Base-by-base conservation (phyloP, 2,888 invertebrate genomes). In the Caenorhabditis sp. region DNA sequence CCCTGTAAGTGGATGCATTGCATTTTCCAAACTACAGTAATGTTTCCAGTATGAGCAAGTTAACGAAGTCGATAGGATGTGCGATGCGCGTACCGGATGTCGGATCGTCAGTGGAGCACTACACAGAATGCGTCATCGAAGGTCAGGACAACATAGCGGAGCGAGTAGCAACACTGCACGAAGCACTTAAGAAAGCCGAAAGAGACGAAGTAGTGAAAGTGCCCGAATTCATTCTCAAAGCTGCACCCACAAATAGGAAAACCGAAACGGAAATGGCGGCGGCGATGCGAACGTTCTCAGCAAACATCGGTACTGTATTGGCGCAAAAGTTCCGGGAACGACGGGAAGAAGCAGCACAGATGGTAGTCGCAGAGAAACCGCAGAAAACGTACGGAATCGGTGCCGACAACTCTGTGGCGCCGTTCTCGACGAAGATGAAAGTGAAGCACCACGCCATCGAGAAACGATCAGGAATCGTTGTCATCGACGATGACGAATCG, bases 131-230 rank as follows among this genome's bases (percentile, higher is more conserved):
- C 51, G 76, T 90, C 26, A 74, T 86, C 6, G 80, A 82, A 15
- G 89, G 84, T 9, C 88, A 88, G 58, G 90, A 90, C 65, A 78
- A 83, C 26, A 82, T 90, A 13, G 74, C 84, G 4, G 90, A 90
- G 71, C 71, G 88, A 65, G 82, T 83, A 6, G 88, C 85, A 18
- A 86, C 86, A 28, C 74, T 87, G 24, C 68, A 87, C 53, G 87
- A 87, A 32, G 87, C 70, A 11, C 62, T 88, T 20, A 83, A 83
- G 22, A 80, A 84, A 50, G 68, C 85, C 0, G 69, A 83, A 1
- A 55, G 80, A 18, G 83, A 85, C 22, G 84, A 83, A 18, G 68
- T 83, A 5, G 85, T 86, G 1, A 72, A 85, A 56, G 85, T 88
- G n/a, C 88, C 88, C 11, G 62, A 78, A 26, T 82, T 74, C 35